These are phyloP conservation scores for Urocyon cinereoargenteus DNA, from an alignment of 2,797 vertebrate species.

Conservation along the genomic window DNA sequence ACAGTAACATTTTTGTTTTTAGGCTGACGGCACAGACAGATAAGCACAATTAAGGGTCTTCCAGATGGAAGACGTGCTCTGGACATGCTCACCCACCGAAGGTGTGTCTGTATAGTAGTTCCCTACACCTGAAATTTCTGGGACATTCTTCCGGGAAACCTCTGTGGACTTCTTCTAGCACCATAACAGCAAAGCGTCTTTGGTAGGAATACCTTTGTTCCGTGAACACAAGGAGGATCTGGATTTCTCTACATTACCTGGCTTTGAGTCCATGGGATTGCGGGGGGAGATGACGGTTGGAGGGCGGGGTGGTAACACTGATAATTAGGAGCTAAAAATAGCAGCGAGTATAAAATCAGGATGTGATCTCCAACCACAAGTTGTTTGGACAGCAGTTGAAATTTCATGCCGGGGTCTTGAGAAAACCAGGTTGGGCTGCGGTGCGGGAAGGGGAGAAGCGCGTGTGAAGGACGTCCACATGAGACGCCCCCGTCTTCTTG, in stretches of 20 bases:
- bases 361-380: too few relatives aligned
- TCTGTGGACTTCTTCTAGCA: neutral
- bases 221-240: too few relatives aligned
- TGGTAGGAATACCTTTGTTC: neutral
- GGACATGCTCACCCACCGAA: neutral
- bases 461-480: too few relatives aligned
- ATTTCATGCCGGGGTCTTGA: rapidly evolving
- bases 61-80: too few relatives aligned
- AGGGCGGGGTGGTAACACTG: rapidly evolving
- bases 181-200: rapidly evolving
- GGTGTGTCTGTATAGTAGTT: rapidly evolving
- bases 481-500: neutral
- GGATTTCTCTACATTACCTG: neutral
- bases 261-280: too few relatives aligned
- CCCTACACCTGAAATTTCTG: neutral
- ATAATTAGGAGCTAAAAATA: neutral
- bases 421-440: neutral
- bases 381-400: neutral
- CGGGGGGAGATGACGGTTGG: neutral
- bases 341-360: neutral
- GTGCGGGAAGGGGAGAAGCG: too few relatives aligned
- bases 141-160: neutral
- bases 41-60: rapidly evolving
- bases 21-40: too few relatives aligned
- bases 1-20: neutral